Percentiles rank a stretch among this genome's conserved stretches.
These are phyloP conservation scores for Xenops minutus DNA, from an alignment of 2,797 vertebrate genomes.

Conservation along the genomic window DNA sequence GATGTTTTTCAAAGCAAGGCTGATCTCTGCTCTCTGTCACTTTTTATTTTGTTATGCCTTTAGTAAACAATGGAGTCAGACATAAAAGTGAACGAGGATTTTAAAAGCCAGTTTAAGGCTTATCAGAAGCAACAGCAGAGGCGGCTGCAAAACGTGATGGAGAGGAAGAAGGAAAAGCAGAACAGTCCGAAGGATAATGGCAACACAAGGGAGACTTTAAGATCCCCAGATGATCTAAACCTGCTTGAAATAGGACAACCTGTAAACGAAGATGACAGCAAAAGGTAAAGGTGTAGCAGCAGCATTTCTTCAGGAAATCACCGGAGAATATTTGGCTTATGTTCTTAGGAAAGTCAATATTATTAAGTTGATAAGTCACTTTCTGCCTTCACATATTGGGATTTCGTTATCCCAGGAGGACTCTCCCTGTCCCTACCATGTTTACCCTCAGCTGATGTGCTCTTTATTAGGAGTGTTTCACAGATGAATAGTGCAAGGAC, in stretches of 20 bases:
- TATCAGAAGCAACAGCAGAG: conserved; percentile 87
- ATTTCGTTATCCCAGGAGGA: neutral
- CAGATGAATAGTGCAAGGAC: neutral
- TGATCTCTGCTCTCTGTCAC: neutral
- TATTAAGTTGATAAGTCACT: neutral
- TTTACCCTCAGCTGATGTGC: neutral
- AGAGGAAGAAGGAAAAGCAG: conserved; percentile 74
- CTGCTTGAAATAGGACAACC: conserved; percentile 47
- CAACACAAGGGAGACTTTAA: neutral
- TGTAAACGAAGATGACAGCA: conserved; percentile 24
- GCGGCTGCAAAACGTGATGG: conserved; percentile 74
- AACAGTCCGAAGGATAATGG: neutral
- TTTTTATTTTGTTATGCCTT: neutral
- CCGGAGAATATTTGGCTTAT: neutral
- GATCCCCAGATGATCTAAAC: conserved; percentile 63
- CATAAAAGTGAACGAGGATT: conserved; percentile 60
- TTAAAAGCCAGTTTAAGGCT: conserved; percentile 85
- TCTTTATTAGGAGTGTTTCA: neutral
- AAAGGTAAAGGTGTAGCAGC: conserved; percentile 70
- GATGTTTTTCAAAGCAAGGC: neutral
- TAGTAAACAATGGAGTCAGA: conserved; percentile 78
- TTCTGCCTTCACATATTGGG: neutral
- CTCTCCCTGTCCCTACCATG: neutral
- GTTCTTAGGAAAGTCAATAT: neutral
- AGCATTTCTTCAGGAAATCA: neutral